Evolutionary conservation across 1,140 invertebrate genomes (phyloP).

Genomic region (Formica exsecta): DNA sequence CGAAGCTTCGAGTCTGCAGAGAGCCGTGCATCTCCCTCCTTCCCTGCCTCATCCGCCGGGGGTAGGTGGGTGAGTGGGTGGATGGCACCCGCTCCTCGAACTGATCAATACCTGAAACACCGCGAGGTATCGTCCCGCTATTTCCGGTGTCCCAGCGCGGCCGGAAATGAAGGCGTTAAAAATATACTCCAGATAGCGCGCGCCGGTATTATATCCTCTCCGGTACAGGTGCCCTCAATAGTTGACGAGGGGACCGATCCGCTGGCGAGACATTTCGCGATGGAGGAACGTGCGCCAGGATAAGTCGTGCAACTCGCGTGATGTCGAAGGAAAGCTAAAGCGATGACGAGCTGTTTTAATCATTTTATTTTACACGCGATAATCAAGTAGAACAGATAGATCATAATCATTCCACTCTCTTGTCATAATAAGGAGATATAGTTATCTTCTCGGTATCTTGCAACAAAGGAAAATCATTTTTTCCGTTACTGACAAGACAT

Average conservation of each 20-base stretch:
- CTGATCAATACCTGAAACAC: conserved; percentile 87
- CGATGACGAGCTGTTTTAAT: not conserved
- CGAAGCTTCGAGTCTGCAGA: conserved; percentile 54
- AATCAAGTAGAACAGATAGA: not conserved
- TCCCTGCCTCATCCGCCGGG: conserved; percentile 37
- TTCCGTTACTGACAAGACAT: not conserved
- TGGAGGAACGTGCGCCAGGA: not conserved
- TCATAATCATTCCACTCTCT: not conserved
- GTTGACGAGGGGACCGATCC: conserved; percentile 40
- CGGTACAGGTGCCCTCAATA: conserved; percentile 67
- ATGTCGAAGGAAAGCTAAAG: not conserved
- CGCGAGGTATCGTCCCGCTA: conserved; percentile 86
- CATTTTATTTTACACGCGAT: not conserved
- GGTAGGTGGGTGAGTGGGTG: conserved; percentile 63
- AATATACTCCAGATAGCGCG: conserved; percentile 77
- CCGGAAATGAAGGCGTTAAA: conserved; percentile 86
- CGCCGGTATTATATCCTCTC: conserved; percentile 72
- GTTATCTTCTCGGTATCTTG: not conserved
- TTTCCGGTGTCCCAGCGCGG: conserved; percentile 84
- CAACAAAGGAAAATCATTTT: not conserved
- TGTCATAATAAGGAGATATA: too few species aligned
- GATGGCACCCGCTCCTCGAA: conserved; percentile 80
- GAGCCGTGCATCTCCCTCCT: conserved; percentile 51
- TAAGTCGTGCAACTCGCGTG: not conserved
- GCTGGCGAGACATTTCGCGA: conserved; percentile 35